These are phyloP conservation scores for Dipodomys ordii DNA, from an alignment of 2,113 vertebrate genomes.

Conservation along the genomic window DNA sequence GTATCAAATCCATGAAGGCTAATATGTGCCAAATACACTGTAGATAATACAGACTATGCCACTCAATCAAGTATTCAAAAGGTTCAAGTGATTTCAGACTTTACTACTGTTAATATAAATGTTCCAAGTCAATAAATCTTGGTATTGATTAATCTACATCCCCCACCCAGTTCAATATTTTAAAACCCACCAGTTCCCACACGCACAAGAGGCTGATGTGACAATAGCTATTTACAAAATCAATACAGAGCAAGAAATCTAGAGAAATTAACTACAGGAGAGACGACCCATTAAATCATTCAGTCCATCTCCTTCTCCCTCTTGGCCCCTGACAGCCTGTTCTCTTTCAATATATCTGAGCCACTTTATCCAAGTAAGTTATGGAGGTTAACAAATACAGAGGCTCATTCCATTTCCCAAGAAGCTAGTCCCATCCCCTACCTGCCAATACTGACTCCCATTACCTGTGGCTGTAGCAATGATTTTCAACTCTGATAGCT, in stretches of 20 bases:
- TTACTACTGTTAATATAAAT: slow-evolving; percentile 67
- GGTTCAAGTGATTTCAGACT: slow-evolving; percentile 67
- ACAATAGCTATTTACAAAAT: slow-evolving; percentile 79
- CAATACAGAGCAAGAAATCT: slow-evolving; percentile 71
- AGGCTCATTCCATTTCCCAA: slow-evolving; percentile 8
- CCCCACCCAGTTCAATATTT: slow-evolving; percentile 63
- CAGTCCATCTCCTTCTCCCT: slow-evolving; percentile 62
- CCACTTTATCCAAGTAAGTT: slow-evolving; percentile 47
- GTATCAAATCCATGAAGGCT: slow-evolving; percentile 30
- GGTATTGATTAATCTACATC: slow-evolving; percentile 69
- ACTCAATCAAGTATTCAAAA: slow-evolving; percentile 69
- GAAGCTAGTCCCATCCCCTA: not conserved
- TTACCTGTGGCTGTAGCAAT: not conserved
- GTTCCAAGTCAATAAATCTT: slow-evolving; percentile 75
- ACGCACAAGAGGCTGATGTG: slow-evolving; percentile 67
- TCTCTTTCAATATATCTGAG: slow-evolving; percentile 63
- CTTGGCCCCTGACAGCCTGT: not conserved
- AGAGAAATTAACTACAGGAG: slow-evolving; percentile 78
- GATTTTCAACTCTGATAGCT: not conserved
- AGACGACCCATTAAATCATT: slow-evolving; percentile 76
- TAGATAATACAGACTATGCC: slow-evolving; percentile 29
- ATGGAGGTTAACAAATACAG: slow-evolving; percentile 18
- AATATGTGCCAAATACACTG: slow-evolving; percentile 47
- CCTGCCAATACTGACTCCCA: not conserved
- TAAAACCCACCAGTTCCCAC: slow-evolving; percentile 72